Conservation (phyloP, 2,888 invertebrate genomes). For the Metellina segmentata region DNA sequence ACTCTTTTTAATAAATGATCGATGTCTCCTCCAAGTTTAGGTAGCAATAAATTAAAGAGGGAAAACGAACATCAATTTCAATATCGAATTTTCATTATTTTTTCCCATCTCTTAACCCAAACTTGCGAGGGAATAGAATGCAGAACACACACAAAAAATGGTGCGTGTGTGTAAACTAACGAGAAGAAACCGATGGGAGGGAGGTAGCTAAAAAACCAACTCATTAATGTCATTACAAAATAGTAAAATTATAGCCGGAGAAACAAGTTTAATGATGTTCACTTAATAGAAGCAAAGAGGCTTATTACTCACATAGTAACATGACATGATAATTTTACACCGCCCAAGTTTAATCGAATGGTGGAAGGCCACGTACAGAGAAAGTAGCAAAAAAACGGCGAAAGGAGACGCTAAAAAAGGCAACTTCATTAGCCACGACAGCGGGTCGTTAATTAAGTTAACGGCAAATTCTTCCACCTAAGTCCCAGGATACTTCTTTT, state of each 20-base stretch:
- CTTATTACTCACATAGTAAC: constrained; percentile 66
- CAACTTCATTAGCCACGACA: constrained; percentile 61
- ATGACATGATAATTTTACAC: constrained; percentile 68
- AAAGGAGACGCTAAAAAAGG: constrained; percentile 37
- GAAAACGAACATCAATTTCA: constrained; percentile 37
- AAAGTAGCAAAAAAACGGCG: constrained; percentile 17
- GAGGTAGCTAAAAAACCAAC: constrained; percentile 20
- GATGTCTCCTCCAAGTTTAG: constrained; percentile 1
- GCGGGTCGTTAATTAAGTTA: constrained; percentile 66
- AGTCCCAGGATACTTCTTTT: constrained; percentile 52
- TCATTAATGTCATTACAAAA: constrained; percentile 68
- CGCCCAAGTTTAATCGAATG: constrained; percentile 55
- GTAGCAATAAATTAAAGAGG: constrained; percentile 7
- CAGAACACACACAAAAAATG: background rate
- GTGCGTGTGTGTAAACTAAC: background rate
- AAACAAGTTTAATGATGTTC: constrained; percentile 67
- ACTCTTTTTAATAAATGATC: constrained; percentile 15
- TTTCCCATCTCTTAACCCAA: background rate
- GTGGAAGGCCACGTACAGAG: constrained; percentile 11
- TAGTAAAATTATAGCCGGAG: constrained; percentile 61
- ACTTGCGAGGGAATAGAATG: background rate
- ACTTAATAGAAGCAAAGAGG: constrained; percentile 49
- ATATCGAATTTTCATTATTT: background rate
- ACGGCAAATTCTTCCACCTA: constrained; percentile 58
- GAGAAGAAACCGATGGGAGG: background rate